Evolutionary conservation across 2,888 invertebrate genomes (phyloP).

Genomic region (Heteromyza rotundicornis): DNA sequence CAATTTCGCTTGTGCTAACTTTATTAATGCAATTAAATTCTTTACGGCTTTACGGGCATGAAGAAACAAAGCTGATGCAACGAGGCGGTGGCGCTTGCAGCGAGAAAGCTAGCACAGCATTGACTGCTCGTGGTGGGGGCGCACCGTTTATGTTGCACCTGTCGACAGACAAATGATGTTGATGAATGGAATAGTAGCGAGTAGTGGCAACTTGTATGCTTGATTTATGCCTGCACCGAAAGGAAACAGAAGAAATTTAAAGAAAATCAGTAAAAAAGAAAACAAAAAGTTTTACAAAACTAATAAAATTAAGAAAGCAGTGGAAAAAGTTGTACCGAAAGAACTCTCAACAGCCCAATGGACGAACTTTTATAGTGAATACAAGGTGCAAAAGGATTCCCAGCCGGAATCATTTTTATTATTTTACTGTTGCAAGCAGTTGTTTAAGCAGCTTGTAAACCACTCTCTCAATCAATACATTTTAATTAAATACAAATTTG

Average conservation of each 20-base stretch:
- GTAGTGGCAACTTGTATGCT: constrained; percentile 21
- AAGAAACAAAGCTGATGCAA: constrained; percentile 10
- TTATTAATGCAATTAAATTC: constrained; percentile 24
- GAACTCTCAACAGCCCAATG: too few relatives aligned
- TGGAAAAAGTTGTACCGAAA: too few relatives aligned
- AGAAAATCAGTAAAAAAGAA: too few relatives aligned
- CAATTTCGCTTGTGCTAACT: constrained; percentile 5
- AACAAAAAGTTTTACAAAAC: too few relatives aligned
- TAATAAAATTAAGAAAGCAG: too few relatives aligned
- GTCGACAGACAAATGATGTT: constrained; percentile 22
- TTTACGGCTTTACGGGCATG: constrained; percentile 13
- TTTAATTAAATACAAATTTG: too few relatives aligned
- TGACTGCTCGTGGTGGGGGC: constrained; percentile 4
- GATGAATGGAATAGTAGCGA: constrained; percentile 23
- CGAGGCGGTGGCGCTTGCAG: constrained; percentile 6
- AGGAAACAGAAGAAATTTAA: background rate
- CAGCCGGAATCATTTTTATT: too few relatives aligned
- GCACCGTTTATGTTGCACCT: constrained; percentile 20
- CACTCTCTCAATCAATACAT: too few relatives aligned
- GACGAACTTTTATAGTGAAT: too few relatives aligned
- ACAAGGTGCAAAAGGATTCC: too few relatives aligned
- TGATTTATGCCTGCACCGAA: constrained; percentile 19
- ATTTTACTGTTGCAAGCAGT: too few relatives aligned
- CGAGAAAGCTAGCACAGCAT: background rate
- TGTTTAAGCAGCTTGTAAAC: too few relatives aligned